phyloP scores from a whole-genome alignment of 2,888 invertebrate genomes.

The Ormyrus rosae region DNA sequence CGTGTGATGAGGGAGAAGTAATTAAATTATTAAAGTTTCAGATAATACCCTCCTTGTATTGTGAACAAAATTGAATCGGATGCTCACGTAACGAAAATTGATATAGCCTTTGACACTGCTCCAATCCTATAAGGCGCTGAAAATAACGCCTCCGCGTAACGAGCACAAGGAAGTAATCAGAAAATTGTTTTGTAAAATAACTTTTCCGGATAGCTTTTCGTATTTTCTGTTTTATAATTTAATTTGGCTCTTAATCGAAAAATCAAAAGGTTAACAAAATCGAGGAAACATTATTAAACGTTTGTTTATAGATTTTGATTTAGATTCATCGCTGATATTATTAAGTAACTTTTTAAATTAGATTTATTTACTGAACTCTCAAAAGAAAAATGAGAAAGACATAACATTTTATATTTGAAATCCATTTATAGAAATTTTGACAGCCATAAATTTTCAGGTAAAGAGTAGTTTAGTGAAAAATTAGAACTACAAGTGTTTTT shows the following conservation, averaged over 20 bases:
- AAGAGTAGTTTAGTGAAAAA: too few species aligned
- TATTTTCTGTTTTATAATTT: constrained; percentile 12
- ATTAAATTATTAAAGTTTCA: constrained; percentile 67
- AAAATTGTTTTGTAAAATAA: constrained; percentile 11
- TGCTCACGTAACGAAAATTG: constrained; percentile 67
- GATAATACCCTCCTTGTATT: constrained; percentile 59
- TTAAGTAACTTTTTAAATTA: too few species aligned
- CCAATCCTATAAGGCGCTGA: constrained; percentile 24
- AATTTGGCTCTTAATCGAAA: background rate
- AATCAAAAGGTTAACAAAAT: background rate
- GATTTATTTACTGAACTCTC: too few species aligned
- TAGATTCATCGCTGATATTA: too few species aligned
- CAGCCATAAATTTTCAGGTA: too few species aligned
- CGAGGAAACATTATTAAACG: too few species aligned
- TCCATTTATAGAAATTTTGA: too few species aligned
- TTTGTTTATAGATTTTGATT: too few species aligned
- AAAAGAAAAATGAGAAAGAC: too few species aligned
- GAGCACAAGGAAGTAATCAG: constrained; percentile 42
- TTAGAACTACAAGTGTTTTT: background rate
- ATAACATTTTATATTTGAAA: too few species aligned
- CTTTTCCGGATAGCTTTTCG: background rate
- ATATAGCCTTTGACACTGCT: constrained; percentile 60
- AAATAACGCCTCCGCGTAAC: constrained; percentile 10
- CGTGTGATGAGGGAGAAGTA: constrained; percentile 60
- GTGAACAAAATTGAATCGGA: constrained; percentile 67